Evolutionary conservation across 2,797 vertebrate genomes (phyloP).

Genomic region (Rhinoraja longicauda): DNA sequence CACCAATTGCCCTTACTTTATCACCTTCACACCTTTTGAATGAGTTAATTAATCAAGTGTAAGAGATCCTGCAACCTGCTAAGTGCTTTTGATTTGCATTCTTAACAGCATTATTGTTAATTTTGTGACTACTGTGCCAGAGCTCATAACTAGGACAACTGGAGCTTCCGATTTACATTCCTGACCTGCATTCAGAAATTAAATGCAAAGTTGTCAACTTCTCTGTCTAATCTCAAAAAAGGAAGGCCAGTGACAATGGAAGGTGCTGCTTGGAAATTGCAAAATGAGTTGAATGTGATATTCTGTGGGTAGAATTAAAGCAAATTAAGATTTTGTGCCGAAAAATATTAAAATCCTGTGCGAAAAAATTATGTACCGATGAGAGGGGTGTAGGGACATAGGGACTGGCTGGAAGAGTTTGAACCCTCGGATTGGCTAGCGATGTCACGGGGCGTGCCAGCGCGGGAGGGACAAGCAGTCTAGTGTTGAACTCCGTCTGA

Average conservation of each 20-base stretch:
- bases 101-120: neutral
- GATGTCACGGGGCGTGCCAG: too few species aligned
- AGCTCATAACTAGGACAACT: neutral
- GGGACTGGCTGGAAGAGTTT: too few species aligned
- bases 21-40: constrained; percentile 31
- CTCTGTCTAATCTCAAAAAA: neutral
- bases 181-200: neutral
- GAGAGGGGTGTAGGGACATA: too few species aligned
- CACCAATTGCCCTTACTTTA: constrained; percentile 16
- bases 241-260: neutral
- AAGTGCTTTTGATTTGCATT: constrained; percentile 27
- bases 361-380: neutral
- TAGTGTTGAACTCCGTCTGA: too few species aligned
- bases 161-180: neutral
- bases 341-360: neutral
- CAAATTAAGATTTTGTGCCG: neutral
- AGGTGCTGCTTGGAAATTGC: neutral
- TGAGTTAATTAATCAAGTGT: constrained; percentile 28
- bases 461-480: too few species aligned
- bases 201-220: neutral
- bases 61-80: constrained; percentile 8
- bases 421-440: too few species aligned
- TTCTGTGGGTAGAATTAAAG: neutral
- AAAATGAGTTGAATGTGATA: neutral
- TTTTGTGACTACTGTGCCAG: constrained; percentile 7